Evolutionary conservation across 2,888 invertebrate genomes (phyloP).

Genomic region (Troides helena): DNA sequence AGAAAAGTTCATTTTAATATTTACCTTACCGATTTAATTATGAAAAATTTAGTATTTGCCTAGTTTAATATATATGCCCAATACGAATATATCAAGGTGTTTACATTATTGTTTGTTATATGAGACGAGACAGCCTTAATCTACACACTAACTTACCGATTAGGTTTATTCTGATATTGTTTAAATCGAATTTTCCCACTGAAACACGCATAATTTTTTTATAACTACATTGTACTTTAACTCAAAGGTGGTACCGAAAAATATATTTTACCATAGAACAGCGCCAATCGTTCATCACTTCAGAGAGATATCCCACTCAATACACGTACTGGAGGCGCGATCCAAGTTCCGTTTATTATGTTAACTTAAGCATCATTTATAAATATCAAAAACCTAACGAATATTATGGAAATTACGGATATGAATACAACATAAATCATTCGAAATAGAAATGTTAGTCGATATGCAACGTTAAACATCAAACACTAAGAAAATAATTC

Average conservation of each 20-base stretch:
- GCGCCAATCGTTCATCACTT: constrained; percentile 67
- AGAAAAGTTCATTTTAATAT: constrained; percentile 60
- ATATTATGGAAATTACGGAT: constrained; percentile 66
- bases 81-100: constrained; percentile 64
- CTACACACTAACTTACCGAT: constrained; percentile 68
- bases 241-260: constrained; percentile 78
- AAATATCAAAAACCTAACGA: constrained; percentile 65
- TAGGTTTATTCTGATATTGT: constrained; percentile 68
- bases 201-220: constrained; percentile 61
- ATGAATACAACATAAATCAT: constrained; percentile 73
- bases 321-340: constrained; percentile 65
- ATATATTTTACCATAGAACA: constrained; percentile 68
- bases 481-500: constrained; percentile 55
- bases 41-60: constrained; percentile 70
- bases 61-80: constrained; percentile 65
- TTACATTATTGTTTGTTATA: constrained; percentile 65
- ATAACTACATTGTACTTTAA: constrained; percentile 79
- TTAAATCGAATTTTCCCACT: constrained; percentile 66
- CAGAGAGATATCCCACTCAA: constrained; percentile 65
- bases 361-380: constrained; percentile 63
- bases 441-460: constrained; percentile 76
- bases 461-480: constrained; percentile 79
- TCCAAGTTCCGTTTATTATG: constrained; percentile 62
- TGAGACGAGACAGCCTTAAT: constrained; percentile 73
- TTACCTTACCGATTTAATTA: constrained; percentile 77